Percentiles rank a stretch among this genome's conserved stretches.
Evolutionary conservation across 2,113 vertebrate species (phyloP).

Genomic region (Speoplatyrhinus poulsoni): DNA sequence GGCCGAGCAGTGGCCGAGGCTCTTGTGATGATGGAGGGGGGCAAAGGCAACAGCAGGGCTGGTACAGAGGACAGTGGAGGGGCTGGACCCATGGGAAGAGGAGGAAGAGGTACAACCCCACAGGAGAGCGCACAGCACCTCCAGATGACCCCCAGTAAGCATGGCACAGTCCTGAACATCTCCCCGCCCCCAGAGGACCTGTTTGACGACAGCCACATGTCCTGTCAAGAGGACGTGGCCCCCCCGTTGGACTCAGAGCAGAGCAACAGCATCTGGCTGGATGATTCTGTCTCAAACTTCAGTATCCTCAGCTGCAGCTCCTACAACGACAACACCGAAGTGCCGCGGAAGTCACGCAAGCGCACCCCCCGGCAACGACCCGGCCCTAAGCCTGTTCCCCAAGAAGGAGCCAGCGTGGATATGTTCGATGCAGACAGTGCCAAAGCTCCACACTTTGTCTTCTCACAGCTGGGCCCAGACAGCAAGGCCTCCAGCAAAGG

Average conservation of each 20-base stretch:
- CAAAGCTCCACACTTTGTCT: conserved; percentile 98
- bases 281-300: conserved; percentile 98
- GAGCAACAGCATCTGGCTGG: conserved; percentile 98
- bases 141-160: conserved; percentile 89
- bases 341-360: conserved; percentile 97
- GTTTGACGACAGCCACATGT: conserved; percentile 95
- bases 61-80: conserved; percentile 41
- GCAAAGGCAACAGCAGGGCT: conserved; percentile 39
- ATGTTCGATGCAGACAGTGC: conserved; percentile 99
- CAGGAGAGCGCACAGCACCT: conserved; percentile 83
- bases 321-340: conserved; percentile 99
- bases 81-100: conserved; percentile 57
- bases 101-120: conserved; percentile 75
- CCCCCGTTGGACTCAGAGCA: conserved; percentile 90
- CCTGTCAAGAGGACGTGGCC: conserved; percentile 88
- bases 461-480: conserved; percentile 95
- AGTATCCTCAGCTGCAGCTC: conserved; percentile 93
- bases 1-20: conserved; percentile 78
- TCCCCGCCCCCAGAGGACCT: conserved; percentile 97
- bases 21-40: conserved; percentile 48
- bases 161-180: conserved; percentile 94
- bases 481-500: conserved; percentile 91
- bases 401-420: conserved; percentile 91
- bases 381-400: conserved; percentile 85
- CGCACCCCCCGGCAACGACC: conserved; percentile 96